phyloP scores from a whole-genome alignment of 2,888 invertebrate species.

The Cephus spinipes region DNA sequence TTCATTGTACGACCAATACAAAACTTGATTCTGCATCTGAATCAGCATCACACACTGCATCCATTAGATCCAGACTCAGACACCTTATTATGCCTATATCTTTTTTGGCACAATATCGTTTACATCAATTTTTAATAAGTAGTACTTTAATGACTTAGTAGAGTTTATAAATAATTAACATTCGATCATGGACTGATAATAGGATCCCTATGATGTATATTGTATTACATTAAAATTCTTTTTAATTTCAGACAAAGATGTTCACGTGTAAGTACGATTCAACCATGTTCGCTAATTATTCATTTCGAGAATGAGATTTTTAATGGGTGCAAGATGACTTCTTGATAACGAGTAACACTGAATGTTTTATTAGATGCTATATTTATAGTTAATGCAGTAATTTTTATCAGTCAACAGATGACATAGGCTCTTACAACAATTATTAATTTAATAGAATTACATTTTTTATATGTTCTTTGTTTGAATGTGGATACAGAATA shows the following conservation, averaged over 20 bases:
- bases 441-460: background rate
- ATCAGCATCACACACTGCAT: background rate
- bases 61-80: background rate
- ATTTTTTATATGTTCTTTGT: background rate
- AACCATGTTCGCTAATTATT: background rate
- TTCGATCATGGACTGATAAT: too few relatives aligned
- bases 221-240: background rate
- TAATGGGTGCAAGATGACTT: background rate
- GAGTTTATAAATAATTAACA: background rate
- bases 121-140: background rate
- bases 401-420: background rate
- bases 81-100: background rate
- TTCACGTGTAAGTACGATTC: background rate
- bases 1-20: background rate
- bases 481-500: background rate
- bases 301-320: background rate
- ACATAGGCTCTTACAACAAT: background rate
- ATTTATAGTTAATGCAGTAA: background rate
- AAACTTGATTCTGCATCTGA: background rate
- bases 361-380: background rate
- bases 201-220: too few relatives aligned
- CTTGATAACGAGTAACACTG: background rate
- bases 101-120: background rate
- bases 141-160: background rate
- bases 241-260: background rate